A percentile compares a stretch with the other conserved stretches of the same genome.
Evolutionary conservation across 2,888 invertebrate genomes (phyloP).

Genomic region (Mythimna albipuncta): DNA sequence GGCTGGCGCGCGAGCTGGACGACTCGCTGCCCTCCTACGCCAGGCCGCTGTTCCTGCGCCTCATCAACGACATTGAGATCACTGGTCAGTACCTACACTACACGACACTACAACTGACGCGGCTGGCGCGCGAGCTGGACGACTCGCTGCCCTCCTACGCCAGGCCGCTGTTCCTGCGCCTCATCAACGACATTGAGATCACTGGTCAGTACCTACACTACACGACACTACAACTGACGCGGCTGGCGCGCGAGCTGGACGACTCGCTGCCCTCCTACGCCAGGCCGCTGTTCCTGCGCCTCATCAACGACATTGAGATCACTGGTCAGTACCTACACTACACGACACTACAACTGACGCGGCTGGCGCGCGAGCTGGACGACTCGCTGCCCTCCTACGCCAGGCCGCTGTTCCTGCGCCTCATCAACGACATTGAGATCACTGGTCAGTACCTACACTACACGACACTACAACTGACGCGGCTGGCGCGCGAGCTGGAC

Average conservation of each 20-base stretch:
- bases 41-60: slow-evolving; percentile 96
- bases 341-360: too few relatives aligned
- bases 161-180: slow-evolving; percentile 96
- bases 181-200: slow-evolving; percentile 94
- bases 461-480: too few relatives aligned
- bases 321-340: slow-evolving; percentile 90
- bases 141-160: slow-evolving; percentile 96
- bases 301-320: slow-evolving; percentile 94
- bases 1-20: slow-evolving; percentile 92
- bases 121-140: slow-evolving; percentile 92
- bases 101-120: slow-evolving; percentile 77
- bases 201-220: slow-evolving; percentile 90
- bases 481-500: slow-evolving; percentile 92
- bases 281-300: slow-evolving; percentile 96
- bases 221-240: slow-evolving; percentile 77
- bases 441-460: slow-evolving; percentile 90
- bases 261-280: slow-evolving; percentile 96
- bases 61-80: slow-evolving; percentile 94
- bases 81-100: slow-evolving; percentile 90
- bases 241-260: slow-evolving; percentile 92
- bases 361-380: slow-evolving; percentile 92
- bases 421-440: slow-evolving; percentile 94
- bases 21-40: slow-evolving; percentile 96
- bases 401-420: slow-evolving; percentile 96
- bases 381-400: slow-evolving; percentile 96